These are phyloP conservation scores for Acrocephalus arundinaceus DNA, from an alignment of 2,113 vertebrate species.

Conservation along the genomic window DNA sequence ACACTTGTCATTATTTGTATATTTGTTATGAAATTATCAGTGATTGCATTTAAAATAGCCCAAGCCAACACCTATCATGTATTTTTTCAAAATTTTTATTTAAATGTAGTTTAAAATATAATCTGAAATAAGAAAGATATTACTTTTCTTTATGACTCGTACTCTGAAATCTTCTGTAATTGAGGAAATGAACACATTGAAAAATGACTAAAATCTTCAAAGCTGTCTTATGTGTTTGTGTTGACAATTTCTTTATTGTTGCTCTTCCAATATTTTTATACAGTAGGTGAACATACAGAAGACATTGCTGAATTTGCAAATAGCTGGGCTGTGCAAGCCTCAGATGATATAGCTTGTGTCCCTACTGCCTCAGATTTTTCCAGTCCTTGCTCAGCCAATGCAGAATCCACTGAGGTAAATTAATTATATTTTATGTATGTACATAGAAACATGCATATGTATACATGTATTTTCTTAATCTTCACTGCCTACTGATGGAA, in stretches of 20 bases:
- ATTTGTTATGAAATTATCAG: neutral
- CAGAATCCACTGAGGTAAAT: conserved; percentile 87
- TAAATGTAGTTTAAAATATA: neutral
- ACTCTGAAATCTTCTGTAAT: neutral
- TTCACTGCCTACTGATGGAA: neutral
- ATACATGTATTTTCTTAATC: neutral
- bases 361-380: conserved; percentile 86
- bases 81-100: neutral
- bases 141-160: accelerated
- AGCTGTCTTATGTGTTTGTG: neutral
- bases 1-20: neutral
- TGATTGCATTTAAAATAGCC: neutral
- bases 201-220: neutral
- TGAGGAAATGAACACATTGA: neutral
- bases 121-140: neutral
- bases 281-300: conserved; percentile 79
- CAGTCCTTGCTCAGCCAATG: conserved; percentile 86
- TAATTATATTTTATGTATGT: neutral
- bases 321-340: conserved; percentile 88
- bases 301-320: conserved; percentile 91
- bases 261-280: conserved; percentile 4
- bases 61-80: neutral
- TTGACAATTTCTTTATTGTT: neutral
- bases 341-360: conserved; percentile 81
- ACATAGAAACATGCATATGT: neutral